phyloP scores from a whole-genome alignment of 1,140 invertebrate species.

The Cydia fagiglandana region DNA sequence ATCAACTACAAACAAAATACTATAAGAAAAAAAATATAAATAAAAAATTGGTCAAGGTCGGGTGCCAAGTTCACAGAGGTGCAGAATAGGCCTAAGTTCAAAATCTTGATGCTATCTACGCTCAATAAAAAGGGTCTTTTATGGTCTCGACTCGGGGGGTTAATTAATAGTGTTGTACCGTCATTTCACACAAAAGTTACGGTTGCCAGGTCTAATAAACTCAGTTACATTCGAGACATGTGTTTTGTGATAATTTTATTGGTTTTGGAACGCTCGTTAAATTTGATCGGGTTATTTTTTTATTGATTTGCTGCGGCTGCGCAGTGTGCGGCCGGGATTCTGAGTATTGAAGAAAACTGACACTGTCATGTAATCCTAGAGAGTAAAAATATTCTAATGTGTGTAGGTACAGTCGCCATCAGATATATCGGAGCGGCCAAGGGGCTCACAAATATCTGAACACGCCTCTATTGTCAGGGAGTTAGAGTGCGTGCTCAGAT shows the following conservation, averaged over 20 bases:
- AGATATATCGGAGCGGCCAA: too few species aligned
- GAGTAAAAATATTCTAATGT: too few species aligned
- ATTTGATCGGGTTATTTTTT: conserved; percentile 23
- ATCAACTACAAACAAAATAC: too few species aligned
- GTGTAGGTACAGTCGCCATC: too few species aligned
- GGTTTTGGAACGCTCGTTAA: conserved; percentile 29
- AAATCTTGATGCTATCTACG: conserved; percentile 45
- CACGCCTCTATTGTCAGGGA: too few species aligned
- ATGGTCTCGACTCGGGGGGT: conserved; percentile 52
- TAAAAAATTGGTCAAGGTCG: too few species aligned
- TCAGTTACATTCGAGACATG: conserved; percentile 51
- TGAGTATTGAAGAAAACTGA: background rate
- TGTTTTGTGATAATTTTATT: conserved; percentile 59
- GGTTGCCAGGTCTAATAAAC: conserved; percentile 50
- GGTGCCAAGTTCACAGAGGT: too few species aligned
- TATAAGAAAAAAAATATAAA: too few species aligned
- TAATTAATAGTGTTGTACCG: conserved; percentile 64
- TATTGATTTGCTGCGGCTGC: background rate
- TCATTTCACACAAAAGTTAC: conserved; percentile 58
- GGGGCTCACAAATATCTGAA: too few species aligned
- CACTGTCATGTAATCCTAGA: background rate
- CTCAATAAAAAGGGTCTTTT: conserved; percentile 55
- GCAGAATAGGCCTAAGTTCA: conserved; percentile 46
- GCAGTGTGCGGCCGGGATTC: conserved; percentile 16
- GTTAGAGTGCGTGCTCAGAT: too few species aligned